A percentile compares a stretch with the other conserved stretches of the same genome.
phyloP scores from a whole-genome alignment of 2,113 vertebrate genomes.

The Irena cyanogastra region DNA sequence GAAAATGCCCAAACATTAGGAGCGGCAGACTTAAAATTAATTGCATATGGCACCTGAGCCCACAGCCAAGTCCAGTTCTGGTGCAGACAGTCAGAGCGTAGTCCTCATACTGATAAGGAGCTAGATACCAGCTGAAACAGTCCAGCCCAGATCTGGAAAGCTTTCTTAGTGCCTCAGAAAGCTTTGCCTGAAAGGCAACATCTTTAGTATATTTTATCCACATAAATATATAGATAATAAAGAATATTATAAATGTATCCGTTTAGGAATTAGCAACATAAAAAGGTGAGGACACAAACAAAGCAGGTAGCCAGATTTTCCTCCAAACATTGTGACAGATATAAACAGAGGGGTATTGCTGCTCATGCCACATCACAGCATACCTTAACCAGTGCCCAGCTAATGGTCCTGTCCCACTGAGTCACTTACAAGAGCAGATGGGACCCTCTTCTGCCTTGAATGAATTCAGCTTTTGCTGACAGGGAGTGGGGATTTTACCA shows the following conservation, averaged over 20 bases:
- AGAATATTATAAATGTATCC: not conserved
- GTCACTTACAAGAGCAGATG: not conserved
- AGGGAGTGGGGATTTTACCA: not conserved
- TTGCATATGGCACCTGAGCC: not conserved
- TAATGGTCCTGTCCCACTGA: not conserved
- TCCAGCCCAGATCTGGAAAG: not conserved
- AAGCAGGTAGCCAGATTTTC: not conserved
- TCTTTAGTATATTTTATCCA: not conserved
- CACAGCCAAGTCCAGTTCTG: not conserved
- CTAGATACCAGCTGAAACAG: not conserved
- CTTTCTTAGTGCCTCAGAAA: not conserved
- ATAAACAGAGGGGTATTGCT: too few relatives aligned
- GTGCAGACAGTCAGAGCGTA: not conserved
- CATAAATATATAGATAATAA: not conserved
- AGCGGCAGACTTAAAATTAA: not conserved
- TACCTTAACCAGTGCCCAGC: not conserved
- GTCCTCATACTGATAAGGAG: not conserved
- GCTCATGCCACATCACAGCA: too few relatives aligned
- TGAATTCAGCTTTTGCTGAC: not conserved
- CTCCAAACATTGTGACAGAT: too few relatives aligned
- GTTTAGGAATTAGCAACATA: not conserved
- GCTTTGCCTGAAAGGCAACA: not conserved
- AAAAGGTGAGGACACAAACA: not conserved
- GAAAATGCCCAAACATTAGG: not conserved
- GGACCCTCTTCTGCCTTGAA: not conserved